These are phyloP conservation scores for Nesogale talazaci DNA, from an alignment of 2,113 vertebrate species.

Conservation along the genomic window DNA sequence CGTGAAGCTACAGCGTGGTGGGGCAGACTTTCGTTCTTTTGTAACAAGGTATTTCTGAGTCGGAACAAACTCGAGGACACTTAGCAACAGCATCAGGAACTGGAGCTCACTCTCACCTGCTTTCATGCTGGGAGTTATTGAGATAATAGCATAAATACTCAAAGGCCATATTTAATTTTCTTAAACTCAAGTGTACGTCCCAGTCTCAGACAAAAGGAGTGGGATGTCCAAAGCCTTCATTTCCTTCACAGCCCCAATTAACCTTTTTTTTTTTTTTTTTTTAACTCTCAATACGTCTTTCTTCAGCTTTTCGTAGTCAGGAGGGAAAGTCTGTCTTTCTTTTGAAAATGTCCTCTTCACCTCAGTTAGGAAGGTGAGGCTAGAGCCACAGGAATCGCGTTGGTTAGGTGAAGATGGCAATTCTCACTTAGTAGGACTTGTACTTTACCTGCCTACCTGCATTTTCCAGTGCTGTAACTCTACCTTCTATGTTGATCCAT, in stretches of 20 bases:
- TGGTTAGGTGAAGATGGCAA: background rate
- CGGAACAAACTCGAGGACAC: no score
- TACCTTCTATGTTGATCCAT: background rate
- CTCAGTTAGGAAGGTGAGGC: background rate
- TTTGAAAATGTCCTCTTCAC: background rate
- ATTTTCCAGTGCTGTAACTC: background rate
- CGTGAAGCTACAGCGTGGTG: no score
- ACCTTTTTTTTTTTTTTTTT: no score
- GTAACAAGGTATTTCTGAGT: no score
- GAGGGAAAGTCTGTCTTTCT: background rate
- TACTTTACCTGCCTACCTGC: rapidly evolving
- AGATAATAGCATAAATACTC: background rate
- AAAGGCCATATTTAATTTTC: background rate
- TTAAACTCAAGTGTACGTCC: background rate
- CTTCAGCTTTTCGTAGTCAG: background rate
- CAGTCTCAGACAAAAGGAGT: background rate
- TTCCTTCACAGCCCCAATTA: no score
- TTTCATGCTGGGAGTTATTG: background rate
- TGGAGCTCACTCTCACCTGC: background rate
- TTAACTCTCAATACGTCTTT: background rate
- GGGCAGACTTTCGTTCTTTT: no score
- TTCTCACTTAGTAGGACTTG: rapidly evolving
- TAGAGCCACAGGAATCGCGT: background rate
- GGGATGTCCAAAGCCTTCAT: no score
- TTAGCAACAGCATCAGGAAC: no score